phyloP scores from a whole-genome alignment of 2,888 invertebrate species.

The Gastracanthus pulcherrimus region DNA sequence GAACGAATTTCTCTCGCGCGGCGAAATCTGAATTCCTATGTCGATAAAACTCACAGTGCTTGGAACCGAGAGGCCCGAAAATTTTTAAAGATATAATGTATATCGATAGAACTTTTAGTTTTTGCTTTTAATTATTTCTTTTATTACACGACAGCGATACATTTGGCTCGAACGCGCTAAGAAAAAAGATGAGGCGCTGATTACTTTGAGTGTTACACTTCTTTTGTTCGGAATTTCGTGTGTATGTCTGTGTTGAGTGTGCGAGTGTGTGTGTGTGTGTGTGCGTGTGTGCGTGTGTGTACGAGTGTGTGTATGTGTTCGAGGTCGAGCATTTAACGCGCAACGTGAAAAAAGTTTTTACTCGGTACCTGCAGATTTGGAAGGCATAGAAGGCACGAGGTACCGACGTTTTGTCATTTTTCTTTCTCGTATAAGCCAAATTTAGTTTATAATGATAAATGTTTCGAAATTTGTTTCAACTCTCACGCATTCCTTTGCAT shows the following conservation, averaged over 20 bases:
- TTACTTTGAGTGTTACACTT: neutral
- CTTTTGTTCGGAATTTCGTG: neutral
- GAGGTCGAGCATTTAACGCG: slow-evolving; percentile 15
- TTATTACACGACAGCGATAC: slow-evolving; percentile 29
- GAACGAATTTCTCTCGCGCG: slow-evolving; percentile 1
- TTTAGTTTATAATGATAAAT: slow-evolving; percentile 50
- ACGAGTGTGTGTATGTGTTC: neutral
- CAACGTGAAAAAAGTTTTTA: slow-evolving; percentile 20
- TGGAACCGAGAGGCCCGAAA: slow-evolving; percentile 23
- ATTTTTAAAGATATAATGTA: slow-evolving; percentile 7
- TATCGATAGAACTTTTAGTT: slow-evolving; percentile 20
- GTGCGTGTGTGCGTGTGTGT: too few relatives aligned
- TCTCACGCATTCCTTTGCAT: slow-evolving; percentile 33
- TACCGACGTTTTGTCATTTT: slow-evolving; percentile 64
- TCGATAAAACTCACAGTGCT: slow-evolving; percentile 18
- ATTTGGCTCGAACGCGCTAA: slow-evolving; percentile 26
- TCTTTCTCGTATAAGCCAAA: slow-evolving; percentile 54
- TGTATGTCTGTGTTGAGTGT: too few relatives aligned
- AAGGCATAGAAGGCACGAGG: slow-evolving; percentile 73
- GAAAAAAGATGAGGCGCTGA: slow-evolving; percentile 39
- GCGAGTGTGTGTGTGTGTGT: neutral
- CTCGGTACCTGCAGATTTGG: slow-evolving; percentile 59
- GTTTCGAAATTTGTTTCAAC: slow-evolving; percentile 40
- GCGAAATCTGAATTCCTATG: slow-evolving; percentile 17
- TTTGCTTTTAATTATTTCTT: neutral